phyloP scores from a whole-genome alignment of 2,888 invertebrate species.

The Pyrrhosoma nymphula region DNA sequence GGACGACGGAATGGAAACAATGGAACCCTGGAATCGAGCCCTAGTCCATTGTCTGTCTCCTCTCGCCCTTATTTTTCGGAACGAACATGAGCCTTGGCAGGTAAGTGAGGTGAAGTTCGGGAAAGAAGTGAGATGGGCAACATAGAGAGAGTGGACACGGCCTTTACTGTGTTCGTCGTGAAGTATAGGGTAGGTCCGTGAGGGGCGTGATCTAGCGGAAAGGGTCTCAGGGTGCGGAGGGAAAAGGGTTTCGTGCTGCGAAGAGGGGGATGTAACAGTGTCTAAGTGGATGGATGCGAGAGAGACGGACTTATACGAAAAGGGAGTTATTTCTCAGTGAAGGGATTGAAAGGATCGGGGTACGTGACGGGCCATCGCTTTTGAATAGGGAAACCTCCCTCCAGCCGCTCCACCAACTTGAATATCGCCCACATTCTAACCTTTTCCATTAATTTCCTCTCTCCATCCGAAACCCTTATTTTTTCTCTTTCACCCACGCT shows the following conservation, averaged over 20 bases:
- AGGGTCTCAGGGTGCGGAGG: not conserved
- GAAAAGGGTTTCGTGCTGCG: not conserved
- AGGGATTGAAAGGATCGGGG: not conserved
- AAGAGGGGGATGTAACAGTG: not conserved
- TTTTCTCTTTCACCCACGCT: not conserved
- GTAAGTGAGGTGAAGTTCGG: not conserved
- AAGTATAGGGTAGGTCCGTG: not conserved
- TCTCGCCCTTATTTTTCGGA: not conserved
- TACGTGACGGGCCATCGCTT: not conserved
- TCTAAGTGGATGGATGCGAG: not conserved
- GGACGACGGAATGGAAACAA: not conserved
- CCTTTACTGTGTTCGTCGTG: not conserved
- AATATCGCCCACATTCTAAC: not conserved
- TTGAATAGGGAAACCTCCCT: not conserved
- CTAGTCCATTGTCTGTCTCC: not conserved
- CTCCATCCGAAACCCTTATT: not conserved
- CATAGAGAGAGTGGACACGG: not conserved
- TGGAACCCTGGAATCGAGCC: not conserved
- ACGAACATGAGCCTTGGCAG: not conserved
- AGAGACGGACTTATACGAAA: not conserved
- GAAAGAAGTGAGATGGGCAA: not conserved
- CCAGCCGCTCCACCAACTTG: not conserved
- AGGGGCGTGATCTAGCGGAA: not conserved
- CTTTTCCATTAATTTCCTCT: not conserved
- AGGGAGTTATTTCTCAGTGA: not conserved